Conservation (phyloP, 2,797 vertebrate genomes). For the Perodicticus potto region DNA sequence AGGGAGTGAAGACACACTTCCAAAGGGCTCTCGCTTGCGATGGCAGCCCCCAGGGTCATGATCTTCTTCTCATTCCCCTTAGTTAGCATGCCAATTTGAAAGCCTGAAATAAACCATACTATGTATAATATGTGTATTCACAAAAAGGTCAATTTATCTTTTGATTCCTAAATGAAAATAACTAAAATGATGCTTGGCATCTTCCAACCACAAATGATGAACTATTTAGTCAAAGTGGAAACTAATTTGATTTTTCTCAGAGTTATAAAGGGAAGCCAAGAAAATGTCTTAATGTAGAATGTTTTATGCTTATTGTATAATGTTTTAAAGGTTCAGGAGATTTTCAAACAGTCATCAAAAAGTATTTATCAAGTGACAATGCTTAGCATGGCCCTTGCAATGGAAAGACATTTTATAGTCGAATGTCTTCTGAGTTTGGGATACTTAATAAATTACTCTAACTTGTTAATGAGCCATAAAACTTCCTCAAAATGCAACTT, state of each 20-base stretch:
- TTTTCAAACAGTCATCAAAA: slow-evolving; percentile 66
- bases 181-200: slow-evolving; percentile 70
- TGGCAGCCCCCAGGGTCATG: background rate
- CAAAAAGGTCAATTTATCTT: slow-evolving; percentile 70
- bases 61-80: background rate
- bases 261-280: slow-evolving; percentile 73
- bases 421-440: slow-evolving; percentile 57
- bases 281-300: slow-evolving; percentile 73
- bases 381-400: background rate
- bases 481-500: slow-evolving; percentile 12
- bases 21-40: background rate
- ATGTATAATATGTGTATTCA: slow-evolving; percentile 31
- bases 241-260: slow-evolving; percentile 79
- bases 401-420: slow-evolving; percentile 15
- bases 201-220: slow-evolving; percentile 74
- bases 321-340: slow-evolving; percentile 67
- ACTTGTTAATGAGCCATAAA: slow-evolving; percentile 49
- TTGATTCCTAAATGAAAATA: slow-evolving; percentile 72
- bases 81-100: slow-evolving; percentile 36
- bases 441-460: slow-evolving; percentile 56
- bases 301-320: slow-evolving; percentile 35
- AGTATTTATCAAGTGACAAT: slow-evolving; percentile 54
- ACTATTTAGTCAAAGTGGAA: slow-evolving; percentile 77
- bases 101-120: slow-evolving; percentile 10
- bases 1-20: background rate